Conservation (phyloP, 2,113 vertebrate species). For the Cynocephalus volans region DNA sequence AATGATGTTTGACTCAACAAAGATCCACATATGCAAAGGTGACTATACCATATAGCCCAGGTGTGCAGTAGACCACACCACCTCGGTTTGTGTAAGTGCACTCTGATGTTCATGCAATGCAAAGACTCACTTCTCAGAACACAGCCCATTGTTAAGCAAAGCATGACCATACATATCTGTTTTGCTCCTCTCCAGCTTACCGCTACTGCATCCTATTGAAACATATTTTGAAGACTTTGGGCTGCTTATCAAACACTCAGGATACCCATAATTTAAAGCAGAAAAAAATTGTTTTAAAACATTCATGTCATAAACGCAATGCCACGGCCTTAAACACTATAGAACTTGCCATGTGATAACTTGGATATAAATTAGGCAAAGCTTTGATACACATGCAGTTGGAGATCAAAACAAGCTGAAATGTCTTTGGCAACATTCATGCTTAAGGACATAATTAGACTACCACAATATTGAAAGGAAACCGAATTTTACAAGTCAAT, state of each 20-base stretch:
- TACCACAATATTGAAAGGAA: not conserved
- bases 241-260: not conserved
- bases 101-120: too few relatives aligned
- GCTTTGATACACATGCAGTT: slow-evolving; percentile 16
- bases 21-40: too few relatives aligned
- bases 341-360: not conserved
- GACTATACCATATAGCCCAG: too few relatives aligned
- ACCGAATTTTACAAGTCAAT: not conserved
- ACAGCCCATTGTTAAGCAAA: too few relatives aligned
- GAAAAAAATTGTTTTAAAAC: not conserved
- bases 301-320: not conserved
- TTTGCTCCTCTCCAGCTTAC: not conserved
- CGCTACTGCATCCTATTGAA: not conserved
- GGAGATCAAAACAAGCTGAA: slow-evolving; percentile 7
- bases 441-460: not conserved
- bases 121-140: too few relatives aligned
- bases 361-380: slow-evolving; percentile 36
- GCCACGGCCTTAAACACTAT: not conserved
- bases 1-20: too few relatives aligned
- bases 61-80: too few relatives aligned
- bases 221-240: not conserved
- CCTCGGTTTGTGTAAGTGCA: too few relatives aligned
- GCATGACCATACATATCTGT: not conserved
- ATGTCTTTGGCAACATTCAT: not conserved
- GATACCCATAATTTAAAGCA: not conserved